Evolutionary conservation across 92 coral and sea anemone species (phyloP).

Genomic region (Bergia puertoricense): DNA sequence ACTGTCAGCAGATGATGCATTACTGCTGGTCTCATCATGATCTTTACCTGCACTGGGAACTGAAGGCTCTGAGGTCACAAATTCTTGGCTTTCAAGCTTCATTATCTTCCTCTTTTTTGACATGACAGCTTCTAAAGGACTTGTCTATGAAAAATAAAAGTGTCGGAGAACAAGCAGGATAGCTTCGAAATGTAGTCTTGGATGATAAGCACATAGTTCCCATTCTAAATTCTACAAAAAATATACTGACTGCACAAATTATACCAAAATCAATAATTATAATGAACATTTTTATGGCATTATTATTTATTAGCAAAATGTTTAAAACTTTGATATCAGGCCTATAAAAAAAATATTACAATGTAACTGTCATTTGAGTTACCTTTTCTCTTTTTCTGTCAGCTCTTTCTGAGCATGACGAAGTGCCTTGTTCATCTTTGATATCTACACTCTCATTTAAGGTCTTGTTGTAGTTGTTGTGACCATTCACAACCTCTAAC

Average conservation of each 20-base stretch:
- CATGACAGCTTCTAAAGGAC: background rate
- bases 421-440: background rate
- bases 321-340: background rate
- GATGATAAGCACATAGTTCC: too few relatives aligned
- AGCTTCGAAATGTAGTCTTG: background rate
- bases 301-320: background rate
- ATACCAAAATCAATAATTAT: too few relatives aligned
- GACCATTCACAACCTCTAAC: slow-evolving; percentile 1
- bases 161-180: background rate
- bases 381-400: slow-evolving; percentile 35
- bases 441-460: background rate
- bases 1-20: slow-evolving; percentile 26
- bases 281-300: too few relatives aligned
- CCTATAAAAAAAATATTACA: background rate
- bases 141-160: slow-evolving; percentile 14
- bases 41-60: background rate
- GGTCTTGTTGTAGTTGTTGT: background rate
- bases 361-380: background rate
- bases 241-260: too few relatives aligned
- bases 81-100: slow-evolving; percentile 11
- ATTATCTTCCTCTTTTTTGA: slow-evolving; percentile 32
- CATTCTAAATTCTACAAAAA: too few relatives aligned
- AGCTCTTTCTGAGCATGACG: background rate
- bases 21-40: background rate
- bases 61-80: background rate